These are phyloP conservation scores for Thereva nobilitata DNA, from an alignment of 2,888 invertebrate species.

Conservation along the genomic window DNA sequence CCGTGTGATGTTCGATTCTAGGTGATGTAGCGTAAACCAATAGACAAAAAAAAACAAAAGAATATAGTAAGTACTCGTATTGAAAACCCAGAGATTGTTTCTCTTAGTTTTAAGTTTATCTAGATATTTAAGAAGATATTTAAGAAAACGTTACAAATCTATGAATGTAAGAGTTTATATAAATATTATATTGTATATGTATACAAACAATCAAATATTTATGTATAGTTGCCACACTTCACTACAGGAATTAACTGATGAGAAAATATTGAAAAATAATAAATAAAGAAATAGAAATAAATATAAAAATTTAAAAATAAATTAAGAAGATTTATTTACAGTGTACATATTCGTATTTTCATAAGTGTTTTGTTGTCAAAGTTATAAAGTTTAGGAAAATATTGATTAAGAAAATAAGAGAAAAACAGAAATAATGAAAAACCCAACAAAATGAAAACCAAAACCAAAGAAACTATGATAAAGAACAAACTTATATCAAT, in stretches of 20 bases:
- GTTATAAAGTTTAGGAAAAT: constrained; percentile 15
- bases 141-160: constrained; percentile 19
- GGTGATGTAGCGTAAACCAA: no score
- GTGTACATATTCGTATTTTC: constrained; percentile 18
- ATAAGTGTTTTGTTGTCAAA: constrained; percentile 30
- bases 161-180: constrained; percentile 27
- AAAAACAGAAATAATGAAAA: no score
- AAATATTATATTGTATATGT: constrained; percentile 14
- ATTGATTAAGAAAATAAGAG: no score
- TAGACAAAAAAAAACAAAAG: no score
- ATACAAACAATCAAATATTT: constrained; percentile 19
- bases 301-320: not conserved
- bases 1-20: no score
- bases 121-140: not conserved
- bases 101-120: constrained; percentile 12
- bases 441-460: no score
- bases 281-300: constrained; percentile 10
- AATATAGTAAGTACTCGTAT: no score
- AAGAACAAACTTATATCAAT: constrained; percentile 21
- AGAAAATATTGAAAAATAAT: not conserved
- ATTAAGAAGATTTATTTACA: constrained; percentile 19
- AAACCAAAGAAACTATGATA: no score
- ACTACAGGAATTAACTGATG: no score
- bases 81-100: not conserved
- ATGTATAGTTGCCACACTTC: not conserved